Conservation (phyloP, 1,140 invertebrate genomes). For the Lordiphosa clarofinis region DNA sequence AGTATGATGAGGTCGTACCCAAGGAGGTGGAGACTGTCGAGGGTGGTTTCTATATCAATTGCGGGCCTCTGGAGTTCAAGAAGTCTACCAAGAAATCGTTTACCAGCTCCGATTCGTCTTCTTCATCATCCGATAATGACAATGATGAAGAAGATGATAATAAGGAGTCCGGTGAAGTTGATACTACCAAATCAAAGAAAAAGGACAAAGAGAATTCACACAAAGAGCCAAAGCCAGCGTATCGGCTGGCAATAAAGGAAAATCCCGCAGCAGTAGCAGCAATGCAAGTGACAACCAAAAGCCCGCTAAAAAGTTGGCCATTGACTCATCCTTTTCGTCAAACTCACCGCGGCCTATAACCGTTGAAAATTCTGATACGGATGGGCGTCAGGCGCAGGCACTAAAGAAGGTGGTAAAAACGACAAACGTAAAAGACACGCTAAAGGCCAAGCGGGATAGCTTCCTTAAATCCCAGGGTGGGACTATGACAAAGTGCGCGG, state of each 20-base stretch:
- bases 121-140: constrained; percentile 40
- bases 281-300: constrained; percentile 27
- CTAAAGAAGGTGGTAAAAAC: constrained; percentile 73
- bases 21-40: constrained; percentile 92
- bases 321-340: constrained; percentile 48
- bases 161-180: constrained; percentile 28
- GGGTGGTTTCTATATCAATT: constrained; percentile 98
- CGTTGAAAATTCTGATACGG: constrained; percentile 62
- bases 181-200: constrained; percentile 27
- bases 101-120: constrained; percentile 62
- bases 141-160: constrained; percentile 48
- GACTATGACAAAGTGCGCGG: constrained; percentile 27
- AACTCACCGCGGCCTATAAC: constrained; percentile 57
- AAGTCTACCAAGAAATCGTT: constrained; percentile 78
- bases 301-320: constrained; percentile 30
- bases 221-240: constrained; percentile 30
- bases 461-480: constrained; percentile 71
- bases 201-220: constrained; percentile 46
- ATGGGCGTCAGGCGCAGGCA: constrained; percentile 52
- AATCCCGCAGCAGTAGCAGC: constrained; percentile 14
- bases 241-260: constrained; percentile 19
- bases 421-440: constrained; percentile 78
- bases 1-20: constrained; percentile 97
- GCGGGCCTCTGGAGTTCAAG: constrained; percentile 93
- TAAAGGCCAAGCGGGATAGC: constrained; percentile 75